phyloP scores from a whole-genome alignment of 2,888 invertebrate species.

The Diarsia mendica region DNA sequence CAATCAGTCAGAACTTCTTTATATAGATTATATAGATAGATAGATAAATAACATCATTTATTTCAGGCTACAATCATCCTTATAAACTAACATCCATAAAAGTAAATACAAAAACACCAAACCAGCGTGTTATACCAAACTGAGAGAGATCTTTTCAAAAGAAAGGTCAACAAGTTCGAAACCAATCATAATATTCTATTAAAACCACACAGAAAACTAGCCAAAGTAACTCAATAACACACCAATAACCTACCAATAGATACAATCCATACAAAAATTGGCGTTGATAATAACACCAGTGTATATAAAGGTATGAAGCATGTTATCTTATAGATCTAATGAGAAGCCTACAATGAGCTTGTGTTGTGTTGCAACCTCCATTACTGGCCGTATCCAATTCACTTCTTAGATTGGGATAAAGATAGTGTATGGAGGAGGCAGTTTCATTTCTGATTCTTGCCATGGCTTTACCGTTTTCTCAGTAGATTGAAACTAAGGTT shows the following conservation, averaged over 20 bases:
- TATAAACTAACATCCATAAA: too few species aligned
- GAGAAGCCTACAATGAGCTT: constrained; percentile 58
- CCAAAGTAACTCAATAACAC: background rate
- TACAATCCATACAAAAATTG: constrained; percentile 26
- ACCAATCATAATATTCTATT: background rate
- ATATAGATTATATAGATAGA: too few species aligned
- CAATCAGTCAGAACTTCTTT: too few species aligned
- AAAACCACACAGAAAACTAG: background rate
- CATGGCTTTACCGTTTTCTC: too few species aligned
- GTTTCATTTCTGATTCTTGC: background rate
- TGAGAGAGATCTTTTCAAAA: background rate
- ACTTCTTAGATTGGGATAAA: constrained; percentile 22
- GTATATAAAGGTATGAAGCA: background rate
- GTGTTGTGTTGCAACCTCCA: constrained; percentile 62
- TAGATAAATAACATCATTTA: too few species aligned
- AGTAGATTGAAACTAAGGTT: too few species aligned
- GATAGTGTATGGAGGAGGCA: constrained; percentile 40
- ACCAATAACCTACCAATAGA: background rate
- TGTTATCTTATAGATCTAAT: constrained; percentile 63
- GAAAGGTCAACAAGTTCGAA: background rate
- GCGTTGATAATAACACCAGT: constrained; percentile 51
- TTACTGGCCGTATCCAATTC: constrained; percentile 66
- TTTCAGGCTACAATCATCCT: too few species aligned
- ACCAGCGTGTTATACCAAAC: background rate
- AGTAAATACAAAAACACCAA: too few species aligned